Evolutionary conservation across 2,888 invertebrate species (phyloP).

Genomic region (Ophion ventricosus): DNA sequence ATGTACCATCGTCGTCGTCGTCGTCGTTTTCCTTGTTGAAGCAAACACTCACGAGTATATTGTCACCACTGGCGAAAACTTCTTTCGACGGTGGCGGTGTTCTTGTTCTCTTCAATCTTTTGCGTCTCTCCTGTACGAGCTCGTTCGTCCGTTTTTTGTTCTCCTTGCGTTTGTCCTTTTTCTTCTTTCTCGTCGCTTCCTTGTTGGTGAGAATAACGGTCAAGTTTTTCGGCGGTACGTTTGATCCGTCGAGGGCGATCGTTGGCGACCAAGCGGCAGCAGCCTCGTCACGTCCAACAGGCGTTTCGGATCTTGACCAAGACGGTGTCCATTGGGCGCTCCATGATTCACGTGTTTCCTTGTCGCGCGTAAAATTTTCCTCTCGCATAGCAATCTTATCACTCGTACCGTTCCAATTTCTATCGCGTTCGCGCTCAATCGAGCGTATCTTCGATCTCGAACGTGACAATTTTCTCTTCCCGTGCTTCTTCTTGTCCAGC

Average conservation of each 20-base stretch:
- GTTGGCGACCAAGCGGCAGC: slow-evolving; percentile 86
- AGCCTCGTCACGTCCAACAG: slow-evolving; percentile 70
- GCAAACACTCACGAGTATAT: slow-evolving; percentile 96
- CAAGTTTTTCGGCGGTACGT: slow-evolving; percentile 84
- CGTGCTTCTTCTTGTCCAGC: slow-evolving; percentile 80
- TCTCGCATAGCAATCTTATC: slow-evolving; percentile 75
- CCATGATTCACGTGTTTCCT: slow-evolving; percentile 76
- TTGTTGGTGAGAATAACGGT: slow-evolving; percentile 87
- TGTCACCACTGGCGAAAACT: slow-evolving; percentile 96
- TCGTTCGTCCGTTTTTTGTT: slow-evolving; percentile 82
- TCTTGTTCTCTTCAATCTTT: slow-evolving; percentile 83
- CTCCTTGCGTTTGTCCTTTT: slow-evolving; percentile 83
- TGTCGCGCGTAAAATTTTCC: slow-evolving; percentile 69
- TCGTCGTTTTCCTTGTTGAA: slow-evolving; percentile 88
- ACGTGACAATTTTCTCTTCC: slow-evolving; percentile 78
- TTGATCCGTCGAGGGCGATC: slow-evolving; percentile 82
- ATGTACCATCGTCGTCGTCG: slow-evolving; percentile 63
- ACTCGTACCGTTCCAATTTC: slow-evolving; percentile 78
- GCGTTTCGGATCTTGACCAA: slow-evolving; percentile 86
- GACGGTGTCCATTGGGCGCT: slow-evolving; percentile 84
- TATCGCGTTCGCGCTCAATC: slow-evolving; percentile 73
- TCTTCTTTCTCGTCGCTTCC: slow-evolving; percentile 84
- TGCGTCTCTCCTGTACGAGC: slow-evolving; percentile 82
- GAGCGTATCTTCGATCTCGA: slow-evolving; percentile 72
- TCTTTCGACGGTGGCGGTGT: slow-evolving; percentile 92